These are phyloP conservation scores for Euglossa dilemma DNA, from an alignment of 1,140 invertebrate species.

Conservation along the genomic window DNA sequence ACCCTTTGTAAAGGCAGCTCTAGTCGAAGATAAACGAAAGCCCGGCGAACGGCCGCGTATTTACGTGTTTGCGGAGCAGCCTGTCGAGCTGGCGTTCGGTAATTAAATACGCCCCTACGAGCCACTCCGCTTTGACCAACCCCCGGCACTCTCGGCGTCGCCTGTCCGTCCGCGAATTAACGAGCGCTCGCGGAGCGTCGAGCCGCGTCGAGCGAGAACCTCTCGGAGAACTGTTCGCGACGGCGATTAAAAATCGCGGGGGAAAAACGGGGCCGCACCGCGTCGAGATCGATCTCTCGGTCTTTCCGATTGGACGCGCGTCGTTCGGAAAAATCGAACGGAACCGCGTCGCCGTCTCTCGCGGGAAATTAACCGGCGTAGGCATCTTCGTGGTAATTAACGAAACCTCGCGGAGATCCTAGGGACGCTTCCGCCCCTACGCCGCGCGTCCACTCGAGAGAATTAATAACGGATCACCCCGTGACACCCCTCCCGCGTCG, in stretches of 20 bases:
- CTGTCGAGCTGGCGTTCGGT: slow-evolving; percentile 18
- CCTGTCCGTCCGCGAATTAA: slow-evolving; percentile 17
- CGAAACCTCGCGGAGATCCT: slow-evolving; percentile 3
- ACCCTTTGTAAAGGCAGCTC: neutral
- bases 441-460: neutral
- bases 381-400: slow-evolving; percentile 12
- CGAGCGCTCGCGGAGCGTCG: neutral
- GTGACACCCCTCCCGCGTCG: neutral
- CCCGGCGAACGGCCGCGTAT: slow-evolving; percentile 13
- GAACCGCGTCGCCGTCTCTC: slow-evolving; percentile 17
- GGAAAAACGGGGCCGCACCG: too few species aligned
- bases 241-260: neutral
- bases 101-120: slow-evolving; percentile 15
- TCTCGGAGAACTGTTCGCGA: neutral
- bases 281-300: neutral
- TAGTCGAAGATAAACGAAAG: slow-evolving; percentile 26
- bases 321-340: slow-evolving; percentile 13
- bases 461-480: slow-evolving; percentile 14
- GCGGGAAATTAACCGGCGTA: slow-evolving; percentile 40
- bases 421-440: neutral
- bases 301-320: neutral
- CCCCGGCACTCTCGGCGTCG: too few species aligned
- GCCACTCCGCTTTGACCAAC: slow-evolving; percentile 8
- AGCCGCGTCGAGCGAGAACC: neutral
- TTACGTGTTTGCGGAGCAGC: slow-evolving; percentile 29